Base-by-base conservation (phyloP, 1,140 invertebrate genomes). In the Drosophila leontia region DNA sequence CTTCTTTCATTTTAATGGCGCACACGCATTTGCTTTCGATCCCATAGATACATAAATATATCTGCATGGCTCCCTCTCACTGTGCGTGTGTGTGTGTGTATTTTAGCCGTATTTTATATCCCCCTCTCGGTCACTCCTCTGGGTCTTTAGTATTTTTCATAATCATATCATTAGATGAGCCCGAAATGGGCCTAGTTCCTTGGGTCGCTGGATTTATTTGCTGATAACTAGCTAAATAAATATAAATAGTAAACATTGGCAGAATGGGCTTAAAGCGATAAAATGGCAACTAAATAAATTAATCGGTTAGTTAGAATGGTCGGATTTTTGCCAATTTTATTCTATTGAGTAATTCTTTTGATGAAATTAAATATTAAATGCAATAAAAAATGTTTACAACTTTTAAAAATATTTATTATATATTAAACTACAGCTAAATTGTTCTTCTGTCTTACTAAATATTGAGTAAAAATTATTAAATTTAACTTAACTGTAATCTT, bases 1-100 rank as follows among this genome's bases (percentile, higher is more conserved):
- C 67, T 90, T 90, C 78, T 90, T 90, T 90, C 81, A 79, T 85
- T 90, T 90, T 90, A 90, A 90, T 90, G 85, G 85, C 85, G 75
- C 78, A 82, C 81, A 90, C 78, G 85, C 85, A 90, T 90, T 90
- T 90, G 67, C 78, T 90, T 90, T 90, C 81, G 86, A 90, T 90
- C 68, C 78, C 53, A 78, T 75, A 90, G 81, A 84, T 88, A 85
- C 75, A 81, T 58, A 68, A 61, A 61, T 67, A 50, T 58, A 76
- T 62, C 74, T 76, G 79, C 60, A 48, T 48, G 59, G 45, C 41
- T 58, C 42, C 44, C 32, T 15, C 26, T 37, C 7, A 37, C 35
- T 53, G 15, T 63, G 29, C 23, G 11, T 6, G 26, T 29, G 26
- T 72, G 32, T 45, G 17, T 63, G 32, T 35, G 51, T 58, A 45